Evolutionary conservation across 2,888 invertebrate genomes (phyloP), one percentile per base, ranked within the genome.

Genomic region (Auanema freiburgensis): DNA sequence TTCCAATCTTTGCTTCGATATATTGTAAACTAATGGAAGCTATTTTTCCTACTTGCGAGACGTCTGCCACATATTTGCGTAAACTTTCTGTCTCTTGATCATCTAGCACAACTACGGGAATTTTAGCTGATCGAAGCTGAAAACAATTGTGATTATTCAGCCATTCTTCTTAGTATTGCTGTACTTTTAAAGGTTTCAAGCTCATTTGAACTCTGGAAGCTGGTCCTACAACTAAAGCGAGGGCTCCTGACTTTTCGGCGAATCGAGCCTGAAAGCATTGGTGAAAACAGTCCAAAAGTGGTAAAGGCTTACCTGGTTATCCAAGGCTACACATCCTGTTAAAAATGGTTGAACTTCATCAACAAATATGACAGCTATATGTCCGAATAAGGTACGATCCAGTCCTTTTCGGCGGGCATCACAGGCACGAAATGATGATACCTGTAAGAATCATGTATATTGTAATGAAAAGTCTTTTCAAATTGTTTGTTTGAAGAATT

Each of bases 321-420:
- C 77, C 33, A 77, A 61, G 0, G 77, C 71, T 18, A 77, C 75
- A 58, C 77, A 77, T 40, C 77, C 77, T 1, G 77, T 66, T 18
- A 77, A 46, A 59, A 77, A 75, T 11, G 74, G 72, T 52, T 77
- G 71, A 14, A 77, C 72, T 40, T 74, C 74, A 58, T 77, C 77
- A n/a, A 74, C 68, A 59, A 77, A 77, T 12, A 77, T 71, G n/a
- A 77, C 77, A 41, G 74, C 67, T n/a, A 77, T 65, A 53, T 77
- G 75, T 21, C 69, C 73, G 57, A 67, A 70, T 10, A 77, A 61
- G 1, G 77, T 74, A 24, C 66, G 59, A 57, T 76, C 73, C 14
- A 70, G 65, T 3, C 74, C 74, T 65, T 72, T 73, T 14, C 70
- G 61, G 33, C 69, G 57, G 10, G 69, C 67, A 56, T 76, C 75